Evolutionary conservation across 1,140 invertebrate genomes (phyloP).

Genomic region (Ruditapes philippinarum): DNA sequence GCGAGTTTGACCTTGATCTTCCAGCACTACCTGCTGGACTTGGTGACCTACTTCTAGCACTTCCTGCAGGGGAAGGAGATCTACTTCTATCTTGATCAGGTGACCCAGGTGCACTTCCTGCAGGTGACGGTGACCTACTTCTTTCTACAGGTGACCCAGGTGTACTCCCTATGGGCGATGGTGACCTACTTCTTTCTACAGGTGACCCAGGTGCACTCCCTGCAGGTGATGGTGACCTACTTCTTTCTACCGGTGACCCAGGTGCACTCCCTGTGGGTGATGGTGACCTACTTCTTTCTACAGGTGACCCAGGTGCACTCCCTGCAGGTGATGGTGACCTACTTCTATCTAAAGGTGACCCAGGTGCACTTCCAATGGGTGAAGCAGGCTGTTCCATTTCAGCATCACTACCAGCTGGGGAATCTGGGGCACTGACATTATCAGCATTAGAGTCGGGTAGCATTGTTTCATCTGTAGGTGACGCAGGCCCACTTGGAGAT

Average conservation of each 20-base stretch:
- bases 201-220: background rate
- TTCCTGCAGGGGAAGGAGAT: background rate
- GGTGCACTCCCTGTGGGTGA: slow-evolving; percentile 26
- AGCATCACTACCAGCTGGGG: slow-evolving; percentile 2
- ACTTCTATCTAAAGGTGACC: slow-evolving; percentile 27
- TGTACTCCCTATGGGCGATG: background rate
- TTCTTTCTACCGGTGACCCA: background rate
- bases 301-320: slow-evolving; percentile 38
- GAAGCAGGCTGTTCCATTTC: slow-evolving; percentile 39
- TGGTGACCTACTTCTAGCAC: slow-evolving; percentile 5
- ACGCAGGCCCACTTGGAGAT: background rate
- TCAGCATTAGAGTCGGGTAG: background rate
- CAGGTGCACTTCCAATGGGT: background rate
- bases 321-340: slow-evolving; percentile 38
- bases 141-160: slow-evolving; percentile 24
- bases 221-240: background rate
- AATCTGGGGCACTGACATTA: background rate
- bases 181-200: slow-evolving; percentile 17
- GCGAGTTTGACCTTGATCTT: slow-evolving; percentile 46
- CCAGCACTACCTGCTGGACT: background rate
- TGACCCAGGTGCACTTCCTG: slow-evolving; percentile 24
- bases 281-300: slow-evolving; percentile 1
- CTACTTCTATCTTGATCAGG: slow-evolving; percentile 6
- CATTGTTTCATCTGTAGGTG: slow-evolving; percentile 14
- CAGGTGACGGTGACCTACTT: slow-evolving; percentile 32